These are phyloP conservation scores for Cancer borealis DNA, from an alignment of 2,888 invertebrate species.

Conservation along the genomic window DNA sequence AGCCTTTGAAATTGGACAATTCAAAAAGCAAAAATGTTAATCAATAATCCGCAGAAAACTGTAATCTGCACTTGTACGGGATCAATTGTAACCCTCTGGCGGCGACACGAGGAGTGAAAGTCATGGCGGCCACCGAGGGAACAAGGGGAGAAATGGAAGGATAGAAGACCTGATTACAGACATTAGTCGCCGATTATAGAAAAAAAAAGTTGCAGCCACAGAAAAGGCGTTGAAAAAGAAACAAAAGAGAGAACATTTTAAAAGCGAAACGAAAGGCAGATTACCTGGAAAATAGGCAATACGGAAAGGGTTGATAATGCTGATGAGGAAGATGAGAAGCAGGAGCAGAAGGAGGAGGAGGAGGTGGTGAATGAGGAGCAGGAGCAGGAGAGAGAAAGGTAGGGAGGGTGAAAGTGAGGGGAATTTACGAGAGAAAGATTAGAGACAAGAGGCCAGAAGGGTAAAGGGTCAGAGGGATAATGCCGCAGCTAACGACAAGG, in stretches of 20 bases:
- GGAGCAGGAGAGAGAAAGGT: not conserved
- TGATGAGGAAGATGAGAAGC: not conserved
- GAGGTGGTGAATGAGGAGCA: not conserved
- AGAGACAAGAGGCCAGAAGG: not conserved
- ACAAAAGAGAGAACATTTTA: not conserved
- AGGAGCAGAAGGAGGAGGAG: not conserved
- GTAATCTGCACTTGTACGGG: not conserved
- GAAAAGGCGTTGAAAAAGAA: not conserved
- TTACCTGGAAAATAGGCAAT: constrained; percentile 31
- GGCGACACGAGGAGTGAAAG: not conserved
- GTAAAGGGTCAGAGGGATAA: not conserved
- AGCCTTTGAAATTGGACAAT: not conserved
- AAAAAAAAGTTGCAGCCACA: not conserved
- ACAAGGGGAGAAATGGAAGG: constrained; percentile 2
- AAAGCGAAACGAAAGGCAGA: not conserved
- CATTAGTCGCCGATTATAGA: not conserved
- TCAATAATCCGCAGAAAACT: constrained; percentile 2
- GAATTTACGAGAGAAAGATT: not conserved
- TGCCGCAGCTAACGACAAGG: not conserved
- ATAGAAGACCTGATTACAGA: not conserved
- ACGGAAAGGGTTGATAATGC: not conserved
- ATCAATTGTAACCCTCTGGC: constrained; percentile 28
- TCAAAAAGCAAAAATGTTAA: constrained; percentile 6
- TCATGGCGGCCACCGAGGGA: not conserved
- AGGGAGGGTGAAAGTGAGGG: constrained; percentile 31